phyloP scores from a whole-genome alignment of 2,797 vertebrate genomes.

The Linurgus olivaceus region DNA sequence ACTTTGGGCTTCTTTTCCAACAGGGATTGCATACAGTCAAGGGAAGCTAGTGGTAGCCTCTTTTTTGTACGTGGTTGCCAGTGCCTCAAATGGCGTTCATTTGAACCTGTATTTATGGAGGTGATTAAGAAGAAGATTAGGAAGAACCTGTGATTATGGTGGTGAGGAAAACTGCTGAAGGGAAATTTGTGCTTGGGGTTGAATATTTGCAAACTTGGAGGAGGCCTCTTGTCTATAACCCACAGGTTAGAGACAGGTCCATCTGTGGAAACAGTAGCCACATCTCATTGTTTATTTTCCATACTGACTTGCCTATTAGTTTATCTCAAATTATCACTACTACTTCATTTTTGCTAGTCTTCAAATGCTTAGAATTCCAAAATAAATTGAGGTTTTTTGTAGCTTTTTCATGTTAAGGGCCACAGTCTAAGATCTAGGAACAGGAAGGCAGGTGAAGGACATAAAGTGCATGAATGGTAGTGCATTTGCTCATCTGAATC shows the following conservation, averaged over 20 bases:
- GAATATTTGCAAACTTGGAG: not conserved
- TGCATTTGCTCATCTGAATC: not conserved
- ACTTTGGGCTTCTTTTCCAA: not conserved
- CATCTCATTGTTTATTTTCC: not conserved
- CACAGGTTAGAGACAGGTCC: not conserved
- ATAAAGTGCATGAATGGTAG: not conserved
- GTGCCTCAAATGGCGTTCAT: not conserved
- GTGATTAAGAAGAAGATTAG: not conserved
- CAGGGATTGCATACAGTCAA: not conserved
- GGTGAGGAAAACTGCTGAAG: not conserved
- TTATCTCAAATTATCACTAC: not conserved
- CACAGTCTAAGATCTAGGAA: rapidly evolving
- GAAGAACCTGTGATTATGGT: not conserved
- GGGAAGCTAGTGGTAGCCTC: not conserved
- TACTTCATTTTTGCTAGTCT: not conserved
- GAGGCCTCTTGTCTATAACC: not conserved
- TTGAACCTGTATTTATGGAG: not conserved
- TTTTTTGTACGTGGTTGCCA: not conserved
- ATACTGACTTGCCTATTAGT: not conserved
- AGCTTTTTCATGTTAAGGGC: not conserved
- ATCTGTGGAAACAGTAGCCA: not conserved
- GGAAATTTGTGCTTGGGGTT: not conserved
- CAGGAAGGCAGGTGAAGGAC: not conserved
- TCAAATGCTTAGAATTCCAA: not conserved
- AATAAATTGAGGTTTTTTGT: not conserved